phyloP scores from a whole-genome alignment of 2,113 vertebrate species.

The Cavia porcellus region DNA sequence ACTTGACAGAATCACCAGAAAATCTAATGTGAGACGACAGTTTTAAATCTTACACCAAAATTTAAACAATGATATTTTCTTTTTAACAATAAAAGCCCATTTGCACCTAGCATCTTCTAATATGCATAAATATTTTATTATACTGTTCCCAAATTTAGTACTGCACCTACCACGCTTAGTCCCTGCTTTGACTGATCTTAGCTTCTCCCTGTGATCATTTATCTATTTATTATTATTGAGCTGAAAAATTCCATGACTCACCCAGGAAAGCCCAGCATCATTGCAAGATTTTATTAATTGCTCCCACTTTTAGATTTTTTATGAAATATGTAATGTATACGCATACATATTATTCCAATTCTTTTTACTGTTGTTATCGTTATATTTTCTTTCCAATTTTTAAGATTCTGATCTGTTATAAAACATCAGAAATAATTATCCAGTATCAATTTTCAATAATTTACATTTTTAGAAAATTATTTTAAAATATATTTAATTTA shows the following conservation, averaged over 20 bases:
- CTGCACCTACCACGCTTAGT: background rate
- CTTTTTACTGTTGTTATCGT: background rate
- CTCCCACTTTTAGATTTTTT: background rate
- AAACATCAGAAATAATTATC: background rate
- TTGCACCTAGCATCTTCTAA: background rate
- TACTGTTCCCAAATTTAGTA: background rate
- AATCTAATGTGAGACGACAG: background rate
- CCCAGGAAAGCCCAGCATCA: background rate
- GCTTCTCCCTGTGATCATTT: background rate
- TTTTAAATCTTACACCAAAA: background rate
- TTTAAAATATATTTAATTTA: background rate
- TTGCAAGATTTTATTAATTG: background rate
- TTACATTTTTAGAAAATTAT: background rate
- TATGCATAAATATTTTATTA: background rate
- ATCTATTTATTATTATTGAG: background rate
- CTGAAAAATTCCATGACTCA: background rate
- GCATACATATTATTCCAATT: background rate
- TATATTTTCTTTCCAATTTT: slow-evolving; percentile 25
- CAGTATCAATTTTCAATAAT: background rate
- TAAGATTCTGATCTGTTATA: background rate
- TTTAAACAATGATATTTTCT: background rate
- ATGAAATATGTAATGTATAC: background rate
- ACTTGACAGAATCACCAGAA: background rate
- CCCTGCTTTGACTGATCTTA: background rate
- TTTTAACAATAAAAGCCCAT: background rate